A percentile compares a stretch with the other conserved stretches of the same genome.
These are phyloP conservation scores for Halocaridina rubra DNA, from an alignment of 2,888 invertebrate genomes.

Conservation along the genomic window DNA sequence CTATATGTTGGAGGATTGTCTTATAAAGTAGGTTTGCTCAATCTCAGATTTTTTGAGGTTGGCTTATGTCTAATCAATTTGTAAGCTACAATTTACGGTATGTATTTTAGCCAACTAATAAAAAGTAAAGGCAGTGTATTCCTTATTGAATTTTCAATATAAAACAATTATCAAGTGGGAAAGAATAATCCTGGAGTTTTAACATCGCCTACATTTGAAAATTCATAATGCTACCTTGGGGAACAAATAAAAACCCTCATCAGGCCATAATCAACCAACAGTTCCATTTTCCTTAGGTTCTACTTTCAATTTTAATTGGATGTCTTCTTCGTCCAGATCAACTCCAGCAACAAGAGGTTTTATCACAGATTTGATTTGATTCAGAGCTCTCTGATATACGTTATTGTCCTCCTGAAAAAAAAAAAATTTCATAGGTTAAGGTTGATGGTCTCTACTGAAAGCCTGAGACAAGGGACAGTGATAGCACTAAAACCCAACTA, in stretches of 20 bases:
- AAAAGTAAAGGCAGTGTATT: no score
- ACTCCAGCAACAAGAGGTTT: slow-evolving; percentile 58
- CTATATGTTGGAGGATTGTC: no score
- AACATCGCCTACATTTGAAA: background rate
- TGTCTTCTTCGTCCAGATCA: slow-evolving; percentile 58
- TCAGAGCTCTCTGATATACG: slow-evolving; percentile 57
- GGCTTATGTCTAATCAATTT: no score
- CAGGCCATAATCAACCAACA: slow-evolving; percentile 5
- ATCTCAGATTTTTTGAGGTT: no score
- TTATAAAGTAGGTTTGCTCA: no score
- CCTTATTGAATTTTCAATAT: no score
- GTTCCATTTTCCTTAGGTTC: slow-evolving; percentile 34
- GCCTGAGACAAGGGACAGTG: background rate
- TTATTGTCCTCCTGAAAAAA: slow-evolving; percentile 59
- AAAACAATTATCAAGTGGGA: background rate
- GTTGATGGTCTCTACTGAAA: background rate
- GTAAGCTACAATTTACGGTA: no score
- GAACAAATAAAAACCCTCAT: background rate
- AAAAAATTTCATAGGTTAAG: background rate
- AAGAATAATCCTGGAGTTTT: background rate
- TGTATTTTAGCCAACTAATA: no score
- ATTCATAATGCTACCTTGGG: background rate
- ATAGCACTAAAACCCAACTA: no score
- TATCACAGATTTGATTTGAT: slow-evolving; percentile 59
- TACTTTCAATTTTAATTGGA: slow-evolving; percentile 18